Base-by-base conservation (phyloP, 1,140 invertebrate species). In the Trichonephila clavata region DNA sequence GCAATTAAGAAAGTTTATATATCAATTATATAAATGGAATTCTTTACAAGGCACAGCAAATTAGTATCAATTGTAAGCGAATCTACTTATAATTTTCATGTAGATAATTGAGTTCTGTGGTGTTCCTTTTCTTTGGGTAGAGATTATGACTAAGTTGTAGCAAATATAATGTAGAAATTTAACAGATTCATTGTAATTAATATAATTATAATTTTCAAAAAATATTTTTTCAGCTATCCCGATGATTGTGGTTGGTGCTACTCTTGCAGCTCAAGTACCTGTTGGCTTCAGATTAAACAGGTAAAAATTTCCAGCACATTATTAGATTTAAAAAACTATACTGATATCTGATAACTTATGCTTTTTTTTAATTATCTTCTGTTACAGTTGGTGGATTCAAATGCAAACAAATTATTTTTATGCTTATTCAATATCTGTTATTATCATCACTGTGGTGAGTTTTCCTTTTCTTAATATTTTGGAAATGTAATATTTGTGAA, bases 211-310 rank as follows among this genome's bases (percentile, higher is more conserved):
- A 61, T n/a, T 39, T 77, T 27, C 4, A 20, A 20, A 1, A 39
- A 39, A 39, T 39, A 39, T 39, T 39, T 39, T 86, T 90, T n/a
- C 39, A 94, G 94, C 92, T 10, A 81, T 94, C 50, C 94, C 94
- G 8, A 93, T 92, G 83, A 94, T 94, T 59, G 94, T 94, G 32
- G 94, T 94, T n/a, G 94, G 94, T 27, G 94, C 94, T 18, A 94
- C 94, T 1, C 50, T 94, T 14, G 94, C 94, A 24, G 91, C 94
- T 77, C 94, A 94, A 88, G 87, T 94, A n/a, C 88, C 90, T 32
- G 77, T 93, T 60, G 94, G 94, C 39, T 94, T 94, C 86, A 86
- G 61, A 61, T 59, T 94, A 39, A 83, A 94, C 24, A 94, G 94
- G 94, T 94, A 68, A 90, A 32, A 90, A 32, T 89, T 94, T 90